Base-by-base conservation (phyloP, 2,113 vertebrate species). In the Lagopus leucura region DNA sequence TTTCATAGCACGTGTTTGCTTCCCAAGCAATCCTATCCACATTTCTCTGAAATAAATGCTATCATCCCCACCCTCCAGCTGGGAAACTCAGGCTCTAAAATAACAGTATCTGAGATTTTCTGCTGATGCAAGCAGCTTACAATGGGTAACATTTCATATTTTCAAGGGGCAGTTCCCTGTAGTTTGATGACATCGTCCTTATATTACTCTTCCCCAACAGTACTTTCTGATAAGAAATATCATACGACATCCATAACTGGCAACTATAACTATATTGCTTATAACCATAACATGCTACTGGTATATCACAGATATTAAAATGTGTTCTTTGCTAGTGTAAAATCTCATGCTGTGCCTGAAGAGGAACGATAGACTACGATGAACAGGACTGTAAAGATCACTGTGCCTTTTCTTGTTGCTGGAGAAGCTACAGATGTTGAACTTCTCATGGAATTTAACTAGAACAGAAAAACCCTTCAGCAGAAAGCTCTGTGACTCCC, bases 121-220 rank as follows among this genome's bases (percentile, higher is more conserved):
- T 54, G 52, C 47, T 61, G 66, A 82, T 91, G 36, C 43, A 34
- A 65, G 11, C 43, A 75, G 70, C 52, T 89, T 58, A 92, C 74
- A 87, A 38, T 52, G 47, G 52, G 57, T 75, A 89, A 91, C 66
- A 91, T 55, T 64, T 91, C 25, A 2, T 78, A 57, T 82, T 89
- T 96, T 82, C 74, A 92, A 89, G 92, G 77, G 63, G 22, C 58
- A 91, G 66, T 61, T 93, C 74, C 84, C 87, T 75, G 84, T 57
- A 87, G 89, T 61, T 92, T 30, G 66, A 87, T 82, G 58, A 61
- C 66, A 85, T 84, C 74, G 84, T 48, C 57, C 73, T 82, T 63
- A 24, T 32, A 50, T 50, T 84, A 82, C 74, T 78, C 52, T 64
- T 11, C 0, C 8, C 57, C 84, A 84, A 20, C 43, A 65, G 40